Base-by-base conservation (phyloP, 2,888 invertebrate genomes). In the Incurvaria masculella region DNA sequence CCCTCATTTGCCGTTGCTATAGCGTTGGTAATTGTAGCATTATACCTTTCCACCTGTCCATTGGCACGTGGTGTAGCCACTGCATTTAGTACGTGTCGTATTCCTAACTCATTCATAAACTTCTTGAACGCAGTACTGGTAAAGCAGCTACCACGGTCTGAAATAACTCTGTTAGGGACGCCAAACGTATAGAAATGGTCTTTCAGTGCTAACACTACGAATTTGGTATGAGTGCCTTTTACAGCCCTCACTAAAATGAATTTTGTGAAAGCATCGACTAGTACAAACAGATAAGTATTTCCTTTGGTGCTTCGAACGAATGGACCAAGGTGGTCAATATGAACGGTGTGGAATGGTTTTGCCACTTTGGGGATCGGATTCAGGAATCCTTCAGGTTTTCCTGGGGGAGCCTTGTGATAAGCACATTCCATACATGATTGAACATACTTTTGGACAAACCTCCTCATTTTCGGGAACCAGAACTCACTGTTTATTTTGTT, bases 1-100 rank as follows among this genome's bases (percentile, higher is more conserved):
- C 56, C 47, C 8, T 53, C 2, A 26, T 47, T 57, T 45, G 60
- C 54, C 2, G 60, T 58, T 18, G 56, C 53, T 11, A 59, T 42
- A 2, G 61, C 56, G 21, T 53, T 50, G 1, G 61, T 42, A n/a
- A 64, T 48, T 1, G 60, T 64, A 1, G 58, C 47, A 47, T 64
- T 65, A 16, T 60, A 52, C 19, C 63, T 47, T 47, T 55, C 67
- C 2, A 51, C 51, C 52, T 66, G 66, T 2, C 66, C 66, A 48
- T 33, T 33, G 14, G 14, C 8, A n/a, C 33, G 33, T n/a, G 33
- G 33, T 8, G 11, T 33, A 14, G 14, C 8, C 33, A 33, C 8
- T n/a, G 8, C 33, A n/a, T 68, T 63, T 17, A 54, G 20, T 11
- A 55, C 27, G 20, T 48, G 47, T 33, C 39, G 33, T 6, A 48